Base-by-base conservation (phyloP, 2,888 invertebrate genomes). In the Protodeltote pygarga region DNA sequence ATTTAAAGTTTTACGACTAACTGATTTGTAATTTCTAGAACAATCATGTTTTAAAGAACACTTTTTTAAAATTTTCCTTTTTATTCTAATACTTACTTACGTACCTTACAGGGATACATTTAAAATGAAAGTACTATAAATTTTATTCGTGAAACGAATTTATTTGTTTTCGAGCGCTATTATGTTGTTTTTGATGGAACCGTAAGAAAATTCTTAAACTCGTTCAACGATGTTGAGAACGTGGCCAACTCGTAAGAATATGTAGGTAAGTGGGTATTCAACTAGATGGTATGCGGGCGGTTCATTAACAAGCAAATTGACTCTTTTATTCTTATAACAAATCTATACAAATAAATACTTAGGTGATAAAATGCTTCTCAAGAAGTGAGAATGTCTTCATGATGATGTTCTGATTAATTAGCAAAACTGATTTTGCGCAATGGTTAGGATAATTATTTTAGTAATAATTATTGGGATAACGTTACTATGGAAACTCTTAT, bases 301-400 rank as follows among this genome's bases (percentile, higher is more conserved):
- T 70, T 76, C 71, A 79, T 79, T 79, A 76, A 60, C 64, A 60
- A 73, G 67, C 65, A 75, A 76, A 77, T 78, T 74, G 73, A 69
- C 65, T 71, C 63, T 73, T 62, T 73, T 69, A 71, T 73, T 42
- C 34, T 21, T 42, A 47, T 49, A 65, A 71, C 49, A 61, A 62
- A 65, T 69, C 54, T 65, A 42, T 51, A 32, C 31, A 49, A 34
- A 49, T 55, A 54, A 65, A 61, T 46, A 60, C 52, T 47, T 19
- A 42, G 32, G 17, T 11, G 13, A 11, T 48, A 21, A 41, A 33
- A 33, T 24, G 16, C 1, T 6, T 16, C 5, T 13, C 13, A 28
- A n/a, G 3, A 25, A 24, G 6, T 25, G 9, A 17, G 10, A 20
- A n/a, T 8, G 11, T 27, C 13, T 31, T 35, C 20, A 15, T 33